Conservation (phyloP, 1,140 invertebrate species). For the Musca domestica region DNA sequence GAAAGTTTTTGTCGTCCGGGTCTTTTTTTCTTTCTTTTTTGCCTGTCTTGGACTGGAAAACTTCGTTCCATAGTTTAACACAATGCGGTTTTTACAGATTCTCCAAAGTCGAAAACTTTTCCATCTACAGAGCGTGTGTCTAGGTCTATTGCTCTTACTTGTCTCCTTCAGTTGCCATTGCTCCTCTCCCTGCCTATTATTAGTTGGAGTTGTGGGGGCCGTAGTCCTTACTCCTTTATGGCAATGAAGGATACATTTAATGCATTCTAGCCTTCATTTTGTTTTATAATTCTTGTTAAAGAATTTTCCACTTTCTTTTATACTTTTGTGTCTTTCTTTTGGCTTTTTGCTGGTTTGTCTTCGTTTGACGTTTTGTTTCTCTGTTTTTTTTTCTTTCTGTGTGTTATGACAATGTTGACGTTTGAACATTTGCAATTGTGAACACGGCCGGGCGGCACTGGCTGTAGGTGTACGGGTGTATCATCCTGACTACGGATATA, state of each 20-base stretch:
- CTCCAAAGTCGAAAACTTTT: slow-evolving; percentile 8
- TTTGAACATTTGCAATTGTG: not conserved
- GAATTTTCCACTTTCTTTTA: not conserved
- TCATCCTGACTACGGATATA: not conserved
- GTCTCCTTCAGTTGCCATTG: no score
- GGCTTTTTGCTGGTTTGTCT: not conserved
- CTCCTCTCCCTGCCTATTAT: no score
- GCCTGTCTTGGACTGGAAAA: not conserved
- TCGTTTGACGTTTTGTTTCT: slow-evolving; percentile 8
- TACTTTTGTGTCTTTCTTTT: slow-evolving; percentile 2
- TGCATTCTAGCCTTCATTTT: slow-evolving; percentile 19
- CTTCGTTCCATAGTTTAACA: not conserved
- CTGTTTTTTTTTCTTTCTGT: not conserved
- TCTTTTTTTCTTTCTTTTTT: not conserved
- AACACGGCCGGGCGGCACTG: no score
- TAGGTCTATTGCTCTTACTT: no score
- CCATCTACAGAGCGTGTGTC: not conserved
- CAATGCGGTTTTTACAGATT: slow-evolving; percentile 10
- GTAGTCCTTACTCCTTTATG: no score
- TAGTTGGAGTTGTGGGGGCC: no score
- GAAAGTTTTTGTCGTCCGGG: not conserved
- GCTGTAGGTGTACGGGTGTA: not conserved
- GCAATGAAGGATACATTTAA: slow-evolving; percentile 10
- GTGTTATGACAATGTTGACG: slow-evolving; percentile 5
- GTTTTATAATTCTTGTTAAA: slow-evolving; percentile 20